Base-by-base conservation (phyloP, 2,797 vertebrate genomes). In the Lagorchestes hirsutus region DNA sequence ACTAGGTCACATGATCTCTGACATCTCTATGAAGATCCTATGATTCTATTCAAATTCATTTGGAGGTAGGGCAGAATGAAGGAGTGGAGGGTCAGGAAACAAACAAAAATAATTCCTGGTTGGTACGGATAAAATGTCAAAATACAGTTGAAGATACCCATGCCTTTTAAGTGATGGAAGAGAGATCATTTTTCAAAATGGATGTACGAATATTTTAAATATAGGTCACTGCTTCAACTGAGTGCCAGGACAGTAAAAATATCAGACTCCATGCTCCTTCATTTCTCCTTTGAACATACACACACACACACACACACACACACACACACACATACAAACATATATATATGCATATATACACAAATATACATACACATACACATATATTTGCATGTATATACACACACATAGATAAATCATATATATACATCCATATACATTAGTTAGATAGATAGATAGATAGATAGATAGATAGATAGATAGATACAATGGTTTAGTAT, bases 331-430 rank as follows among this genome's bases (percentile, higher is more conserved):
- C 29, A 31, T 3, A 34, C 5, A 31, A 0, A 34, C 13, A 34
- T 0, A 62, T 3, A 14, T 2, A 62, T 13, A 55, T 1, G 0
- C 14, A 55, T 1, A 55, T 18, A 14, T 18, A 52, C 3, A 55
- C 14, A 55, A 3, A 56, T 18, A 56, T 3, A 56, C 6, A 58
- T 6, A 31, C 1, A 58, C 28, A 59, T 11, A 59, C 29, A 62
- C 10, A 31, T 3, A 34, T 5, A 34, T 10, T 13, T 0, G 5
- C 0, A 4, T 2, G 34, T 11, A 14, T 4, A 52, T 18, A 56
- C 5, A 24, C 22, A 22, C 2, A 56, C 55, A 56, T 18, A 56
- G 16, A 56, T 14, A 3, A 3, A 55, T 14, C 52, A 55, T 55
- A 14, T 55, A 52, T 6, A 58, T 10, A 59, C 1, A 59, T 12